Evolutionary conservation across 2,888 invertebrate genomes (phyloP), one percentile per base, ranked within the genome.

Genomic region (Volucella bombylans): DNA sequence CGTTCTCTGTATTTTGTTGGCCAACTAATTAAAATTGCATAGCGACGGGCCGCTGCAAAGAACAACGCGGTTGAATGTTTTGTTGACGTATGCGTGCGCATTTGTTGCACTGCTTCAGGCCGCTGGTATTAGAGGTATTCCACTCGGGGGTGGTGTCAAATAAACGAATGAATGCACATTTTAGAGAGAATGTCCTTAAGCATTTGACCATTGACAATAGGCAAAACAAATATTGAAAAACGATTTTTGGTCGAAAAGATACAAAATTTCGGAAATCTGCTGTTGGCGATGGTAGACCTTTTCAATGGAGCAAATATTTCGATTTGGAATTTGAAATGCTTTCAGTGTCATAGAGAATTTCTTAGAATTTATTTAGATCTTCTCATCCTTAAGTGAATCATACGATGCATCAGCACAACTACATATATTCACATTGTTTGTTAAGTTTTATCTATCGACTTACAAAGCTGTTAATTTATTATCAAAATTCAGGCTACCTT

Each of bases 1-100:
- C n/a, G 39, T 55, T 10, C 11, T 82, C 59, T 73, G 47, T 41
- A 54, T 47, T 77, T 76, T 76, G 59, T 77, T 52, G 73, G 69
- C 41, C 50, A 64, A 74, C 79, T 83, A 74, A 83, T 83, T 73
- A 83, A 79, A 83, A 74, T 73, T 82, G 45, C 68, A 78, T 57
- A 45, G 43, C 54, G n/a, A 39, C n/a, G 18, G 55, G 11, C 41
- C 14, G 14, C 57, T 6, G 31, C 31, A 31, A 31, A 31, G 31
- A 31, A 31, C 31, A 0, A 31, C 31, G 31, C 31, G 31, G 31
- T 31, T 6, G 23, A 11, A 15, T 14, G 47, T 11, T 49, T 14
- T 65, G 18, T 69, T 12, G 2, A 1, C 11, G 12, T 18, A 8
- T 49, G 61, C 47, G 15, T 38, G 31, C 45, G n/a, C 49, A 31